These are phyloP conservation scores for Apodemia zela DNA, from an alignment of 2,888 invertebrate genomes.

Conservation along the genomic window DNA sequence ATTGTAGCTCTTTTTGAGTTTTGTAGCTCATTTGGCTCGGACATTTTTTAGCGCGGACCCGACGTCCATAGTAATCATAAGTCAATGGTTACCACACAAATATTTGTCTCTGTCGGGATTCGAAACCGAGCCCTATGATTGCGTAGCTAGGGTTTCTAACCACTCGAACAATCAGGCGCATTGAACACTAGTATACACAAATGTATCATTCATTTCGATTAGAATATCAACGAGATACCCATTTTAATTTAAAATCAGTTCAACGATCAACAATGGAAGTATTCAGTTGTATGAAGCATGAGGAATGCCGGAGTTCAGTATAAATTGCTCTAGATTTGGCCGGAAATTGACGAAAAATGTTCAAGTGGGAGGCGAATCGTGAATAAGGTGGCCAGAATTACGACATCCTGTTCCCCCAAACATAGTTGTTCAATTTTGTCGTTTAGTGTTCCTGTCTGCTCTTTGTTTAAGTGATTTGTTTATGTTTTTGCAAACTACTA, in stretches of 20 bases:
- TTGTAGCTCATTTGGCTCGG: too few species aligned
- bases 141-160: too few species aligned
- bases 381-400: conserved; percentile 51
- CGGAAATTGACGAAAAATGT: conserved; percentile 58
- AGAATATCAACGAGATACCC: not conserved
- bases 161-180: too few species aligned
- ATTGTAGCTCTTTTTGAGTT: too few species aligned
- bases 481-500: not conserved
- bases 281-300: not conserved
- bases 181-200: not conserved
- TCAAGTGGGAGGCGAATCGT: conserved; percentile 43
- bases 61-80: too few species aligned
- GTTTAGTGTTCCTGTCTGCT: conserved; percentile 34
- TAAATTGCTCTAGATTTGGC: conserved; percentile 55
- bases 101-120: too few species aligned
- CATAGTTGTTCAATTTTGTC: conserved; percentile 49
- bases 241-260: conserved; percentile 2
- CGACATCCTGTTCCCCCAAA: conserved; percentile 54
- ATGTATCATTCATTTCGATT: not conserved
- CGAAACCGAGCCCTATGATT: too few species aligned
- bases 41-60: too few species aligned
- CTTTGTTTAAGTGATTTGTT: conserved; percentile 28
- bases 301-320: conserved; percentile 36
- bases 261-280: not conserved
- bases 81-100: too few species aligned